phyloP scores from a whole-genome alignment of 2,113 vertebrate genomes.

The Rhinogobius similis region DNA sequence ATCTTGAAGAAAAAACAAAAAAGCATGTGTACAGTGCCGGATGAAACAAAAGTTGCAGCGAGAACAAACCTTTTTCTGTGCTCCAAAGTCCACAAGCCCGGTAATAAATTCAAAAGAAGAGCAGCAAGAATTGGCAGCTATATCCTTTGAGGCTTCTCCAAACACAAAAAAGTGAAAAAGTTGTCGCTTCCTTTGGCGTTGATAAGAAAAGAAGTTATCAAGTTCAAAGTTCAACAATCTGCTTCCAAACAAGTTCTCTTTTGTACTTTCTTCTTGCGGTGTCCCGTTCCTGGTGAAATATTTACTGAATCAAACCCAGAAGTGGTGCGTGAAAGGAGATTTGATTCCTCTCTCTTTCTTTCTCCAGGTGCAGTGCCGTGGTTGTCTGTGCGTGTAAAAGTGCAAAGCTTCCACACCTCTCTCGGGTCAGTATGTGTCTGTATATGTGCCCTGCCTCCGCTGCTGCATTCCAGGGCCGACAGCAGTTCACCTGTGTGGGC shows the following conservation, averaged over 20 bases:
- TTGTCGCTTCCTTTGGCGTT: slow-evolving; percentile 58
- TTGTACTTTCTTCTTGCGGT: slow-evolving; percentile 21
- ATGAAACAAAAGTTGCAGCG: no score
- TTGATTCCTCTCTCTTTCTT: neutral
- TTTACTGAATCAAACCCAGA: slow-evolving; percentile 47
- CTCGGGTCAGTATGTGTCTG: slow-evolving; percentile 32
- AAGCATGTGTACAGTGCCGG: no score
- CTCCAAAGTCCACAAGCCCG: slow-evolving; percentile 46
- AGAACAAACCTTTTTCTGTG: slow-evolving; percentile 73
- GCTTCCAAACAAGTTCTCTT: neutral
- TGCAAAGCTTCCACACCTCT: slow-evolving; percentile 59
- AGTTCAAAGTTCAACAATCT: slow-evolving; percentile 25
- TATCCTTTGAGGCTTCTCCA: slow-evolving; percentile 40
- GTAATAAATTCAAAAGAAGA: slow-evolving; percentile 13
- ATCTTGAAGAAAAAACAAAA: neutral
- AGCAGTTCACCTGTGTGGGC: slow-evolving; percentile 75
- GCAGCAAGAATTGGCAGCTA: slow-evolving; percentile 16
- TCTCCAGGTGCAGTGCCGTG: slow-evolving; percentile 63
- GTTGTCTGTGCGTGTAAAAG: slow-evolving; percentile 25
- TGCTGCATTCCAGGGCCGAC: slow-evolving; percentile 62
- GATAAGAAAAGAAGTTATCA: slow-evolving; percentile 22
- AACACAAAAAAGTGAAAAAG: slow-evolving; percentile 7
- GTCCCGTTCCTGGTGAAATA: slow-evolving; percentile 48
- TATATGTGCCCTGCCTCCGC: neutral
- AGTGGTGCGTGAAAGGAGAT: no score